These are phyloP conservation scores for Chaetogeoica ovagalla DNA, from an alignment of 2,888 invertebrate genomes.

Conservation along the genomic window DNA sequence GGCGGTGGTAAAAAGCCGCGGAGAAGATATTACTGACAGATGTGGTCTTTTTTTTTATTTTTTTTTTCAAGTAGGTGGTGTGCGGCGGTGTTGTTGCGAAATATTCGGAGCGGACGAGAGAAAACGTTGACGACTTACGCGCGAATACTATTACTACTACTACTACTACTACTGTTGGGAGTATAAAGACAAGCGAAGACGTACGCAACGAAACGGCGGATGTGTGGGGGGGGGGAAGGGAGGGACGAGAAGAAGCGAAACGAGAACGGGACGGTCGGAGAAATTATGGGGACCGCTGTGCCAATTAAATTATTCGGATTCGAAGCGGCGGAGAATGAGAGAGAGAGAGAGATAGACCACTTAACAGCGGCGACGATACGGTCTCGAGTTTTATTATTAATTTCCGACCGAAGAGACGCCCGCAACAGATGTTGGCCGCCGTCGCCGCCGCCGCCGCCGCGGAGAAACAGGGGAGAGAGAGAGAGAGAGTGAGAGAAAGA, in stretches of 20 bases:
- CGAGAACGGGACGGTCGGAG: background rate
- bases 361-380: constrained; percentile 32
- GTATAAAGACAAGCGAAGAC: background rate
- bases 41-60: constrained; percentile 6
- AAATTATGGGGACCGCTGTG: constrained; percentile 39
- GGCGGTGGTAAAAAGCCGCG: constrained; percentile 6
- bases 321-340: background rate
- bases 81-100: too few relatives aligned
- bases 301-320: constrained; percentile 51
- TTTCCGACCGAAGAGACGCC: constrained; percentile 29
- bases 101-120: too few relatives aligned
- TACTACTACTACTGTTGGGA: background rate
- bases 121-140: background rate
- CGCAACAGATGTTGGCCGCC: constrained; percentile 47
- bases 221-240: too few relatives aligned
- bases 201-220: too few relatives aligned
- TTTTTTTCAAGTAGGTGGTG: background rate
- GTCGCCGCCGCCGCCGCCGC: background rate
- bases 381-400: constrained; percentile 51
- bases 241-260: too few relatives aligned
- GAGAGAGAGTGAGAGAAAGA: background rate
- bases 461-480: too few relatives aligned
- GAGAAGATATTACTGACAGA: constrained; percentile 47
- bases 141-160: too few relatives aligned
- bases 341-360: constrained; percentile 11